Evolutionary conservation across 2,888 invertebrate species (phyloP).

Genomic region (Diabrotica balteata): DNA sequence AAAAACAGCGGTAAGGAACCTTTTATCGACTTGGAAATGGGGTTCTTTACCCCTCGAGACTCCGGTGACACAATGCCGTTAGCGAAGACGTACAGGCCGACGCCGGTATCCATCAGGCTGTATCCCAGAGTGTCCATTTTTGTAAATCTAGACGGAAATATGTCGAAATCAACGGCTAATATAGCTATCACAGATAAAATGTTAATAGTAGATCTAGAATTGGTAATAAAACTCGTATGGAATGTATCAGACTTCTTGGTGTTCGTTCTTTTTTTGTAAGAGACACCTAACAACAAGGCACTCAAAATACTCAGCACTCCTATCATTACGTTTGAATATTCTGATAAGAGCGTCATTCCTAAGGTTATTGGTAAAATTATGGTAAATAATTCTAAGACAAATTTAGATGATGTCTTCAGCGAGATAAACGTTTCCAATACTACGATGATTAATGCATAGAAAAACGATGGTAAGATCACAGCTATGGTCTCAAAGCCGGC

Average conservation of each 20-base stretch:
- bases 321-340: conserved; percentile 51
- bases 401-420: conserved; percentile 24
- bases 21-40: conserved; percentile 54
- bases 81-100: conserved; percentile 83
- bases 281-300: conserved; percentile 24
- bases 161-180: conserved; percentile 90
- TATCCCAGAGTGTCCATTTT: conserved; percentile 89
- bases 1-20: conserved; percentile 63
- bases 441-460: conserved; percentile 51
- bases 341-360: conserved; percentile 64
- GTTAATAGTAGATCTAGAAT: conserved; percentile 74
- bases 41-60: conserved; percentile 53
- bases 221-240: conserved; percentile 65
- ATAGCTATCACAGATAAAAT: conserved; percentile 82
- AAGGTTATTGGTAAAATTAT: conserved; percentile 66
- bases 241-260: conserved; percentile 22
- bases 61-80: conserved; percentile 79
- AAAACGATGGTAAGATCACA: conserved; percentile 53
- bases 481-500: conserved; percentile 62
- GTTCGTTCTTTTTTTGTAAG: background rate
- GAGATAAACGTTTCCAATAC: conserved; percentile 46
- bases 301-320: conserved; percentile 38
- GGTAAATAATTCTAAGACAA: conserved; percentile 64
- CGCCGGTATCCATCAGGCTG: conserved; percentile 95
- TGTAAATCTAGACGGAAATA: conserved; percentile 84